phyloP scores from a whole-genome alignment of 2,888 invertebrate species.

The Melieria picta region DNA sequence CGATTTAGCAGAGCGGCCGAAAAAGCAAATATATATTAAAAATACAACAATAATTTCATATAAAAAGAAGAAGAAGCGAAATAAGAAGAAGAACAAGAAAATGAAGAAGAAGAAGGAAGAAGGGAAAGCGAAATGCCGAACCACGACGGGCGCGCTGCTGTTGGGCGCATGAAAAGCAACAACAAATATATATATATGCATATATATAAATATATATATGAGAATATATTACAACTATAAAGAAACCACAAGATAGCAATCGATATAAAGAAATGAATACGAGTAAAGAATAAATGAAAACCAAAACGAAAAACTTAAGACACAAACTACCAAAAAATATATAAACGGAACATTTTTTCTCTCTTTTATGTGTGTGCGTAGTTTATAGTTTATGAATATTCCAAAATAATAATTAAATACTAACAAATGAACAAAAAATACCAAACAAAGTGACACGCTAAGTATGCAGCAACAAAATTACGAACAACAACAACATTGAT shows the following conservation, averaged over 20 bases:
- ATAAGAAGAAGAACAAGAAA: constrained; percentile 17
- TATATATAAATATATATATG: background rate
- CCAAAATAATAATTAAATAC: constrained; percentile 35
- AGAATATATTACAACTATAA: constrained; percentile 1
- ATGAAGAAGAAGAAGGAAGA: constrained; percentile 2
- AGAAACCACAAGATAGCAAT: constrained; percentile 12
- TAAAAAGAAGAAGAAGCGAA: constrained; percentile 12
- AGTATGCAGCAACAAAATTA: background rate
- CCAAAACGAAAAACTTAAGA: background rate
- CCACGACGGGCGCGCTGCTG: background rate
- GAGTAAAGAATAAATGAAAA: background rate
- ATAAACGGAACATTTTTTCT: constrained; percentile 41
- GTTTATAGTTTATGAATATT: constrained; percentile 47
- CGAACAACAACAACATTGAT: background rate
- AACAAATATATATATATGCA: background rate
- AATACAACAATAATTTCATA: constrained; percentile 14
- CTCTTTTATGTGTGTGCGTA: constrained; percentile 49
- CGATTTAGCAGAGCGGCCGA: no score
- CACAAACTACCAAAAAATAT: constrained; percentile 30
- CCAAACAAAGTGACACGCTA: background rate
- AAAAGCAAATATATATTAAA: constrained; percentile 18
- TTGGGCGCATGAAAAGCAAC: background rate
- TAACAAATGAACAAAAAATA: constrained; percentile 32
- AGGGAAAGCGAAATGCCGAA: background rate
- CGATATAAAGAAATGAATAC: constrained; percentile 20